Evolutionary conservation across 2,888 invertebrate genomes (phyloP), one percentile per base, ranked within the genome.

Genomic region (Pegoplata infirma): DNA sequence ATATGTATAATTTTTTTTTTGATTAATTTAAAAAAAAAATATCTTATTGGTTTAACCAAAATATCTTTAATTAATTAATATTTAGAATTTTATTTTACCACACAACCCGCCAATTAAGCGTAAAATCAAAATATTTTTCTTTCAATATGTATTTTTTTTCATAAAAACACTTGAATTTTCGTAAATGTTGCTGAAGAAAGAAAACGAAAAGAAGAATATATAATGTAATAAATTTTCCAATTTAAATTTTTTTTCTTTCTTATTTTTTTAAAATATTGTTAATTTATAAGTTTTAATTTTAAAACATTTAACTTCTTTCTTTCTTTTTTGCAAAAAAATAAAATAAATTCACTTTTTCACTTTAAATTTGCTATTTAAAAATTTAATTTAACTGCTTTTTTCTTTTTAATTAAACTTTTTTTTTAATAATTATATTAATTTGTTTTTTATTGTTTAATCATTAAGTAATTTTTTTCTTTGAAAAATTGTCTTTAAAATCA

Each of bases 21-120:
- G 10, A 19, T 56, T 66, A 44, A 73, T 58, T 74, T 69, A 73
- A 73, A n/a, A n/a, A n/a, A n/a, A n/a, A n/a, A 76, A 71, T 58
- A 76, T 76, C 67, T 63, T 46, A 66, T 80, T 81, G 78, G 81
- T 76, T 81, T 68, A 77, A 68, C 76, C 78, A 67, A 75, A 68
- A 72, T 64, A 73, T 40, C 61, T 76, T 76, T 76, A 66, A 64
- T 74, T 64, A 68, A 68, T 55, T 69, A 61, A 46, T 61, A 61
- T 67, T 68, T 76, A 76, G 75, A 72, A 46, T 75, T 75, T 75
- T 74, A 75, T 73, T 76, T 71, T 75, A 67, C 55, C 69, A 81
- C 61, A 75, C 71, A 79, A 79, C 79, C 79, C 79, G 79, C 79
- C 79, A 79, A 79, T 79, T 79, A 79, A 79, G 71, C 75, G 79